Percentiles rank a stretch among this genome's conserved stretches.
Evolutionary conservation across 2,113 vertebrate species (phyloP).

Genomic region (Orthochromis indermauri): DNA sequence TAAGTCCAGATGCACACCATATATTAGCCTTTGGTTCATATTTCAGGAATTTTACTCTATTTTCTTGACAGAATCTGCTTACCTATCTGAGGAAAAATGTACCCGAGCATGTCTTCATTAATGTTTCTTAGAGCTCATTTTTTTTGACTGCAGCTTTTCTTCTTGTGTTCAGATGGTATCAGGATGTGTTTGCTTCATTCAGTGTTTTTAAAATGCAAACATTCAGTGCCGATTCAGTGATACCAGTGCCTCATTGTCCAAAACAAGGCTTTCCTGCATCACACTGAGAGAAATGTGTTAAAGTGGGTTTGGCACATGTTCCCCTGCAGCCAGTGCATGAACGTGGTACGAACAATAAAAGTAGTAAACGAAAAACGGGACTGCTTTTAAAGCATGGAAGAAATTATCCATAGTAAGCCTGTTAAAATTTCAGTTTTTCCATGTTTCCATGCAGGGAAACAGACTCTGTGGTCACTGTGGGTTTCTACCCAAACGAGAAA

Average conservation of each 20-base stretch:
- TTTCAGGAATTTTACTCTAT: background rate
- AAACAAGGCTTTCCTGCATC: background rate
- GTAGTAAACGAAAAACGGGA: background rate
- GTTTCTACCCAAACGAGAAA: background rate
- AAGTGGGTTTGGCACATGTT: background rate
- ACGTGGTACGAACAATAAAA: background rate
- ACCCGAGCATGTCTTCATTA: accelerated
- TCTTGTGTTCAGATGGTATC: background rate
- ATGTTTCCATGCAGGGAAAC: background rate
- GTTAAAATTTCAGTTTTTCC: background rate
- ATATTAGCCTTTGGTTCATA: background rate
- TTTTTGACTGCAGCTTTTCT: background rate
- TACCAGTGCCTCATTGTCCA: background rate
- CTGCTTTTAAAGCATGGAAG: background rate
- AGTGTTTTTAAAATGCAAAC: background rate
- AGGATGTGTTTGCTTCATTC: background rate
- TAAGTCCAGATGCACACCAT: background rate
- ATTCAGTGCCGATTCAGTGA: background rate
- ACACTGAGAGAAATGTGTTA: background rate
- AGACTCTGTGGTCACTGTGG: background rate
- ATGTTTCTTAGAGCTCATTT: background rate
- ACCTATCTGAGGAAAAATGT: background rate
- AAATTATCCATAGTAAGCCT: accelerated
- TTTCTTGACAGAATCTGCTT: background rate
- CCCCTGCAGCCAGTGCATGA: background rate